phyloP scores from a whole-genome alignment of 2,888 invertebrate species.

The Anoplius nigerrimus region DNA sequence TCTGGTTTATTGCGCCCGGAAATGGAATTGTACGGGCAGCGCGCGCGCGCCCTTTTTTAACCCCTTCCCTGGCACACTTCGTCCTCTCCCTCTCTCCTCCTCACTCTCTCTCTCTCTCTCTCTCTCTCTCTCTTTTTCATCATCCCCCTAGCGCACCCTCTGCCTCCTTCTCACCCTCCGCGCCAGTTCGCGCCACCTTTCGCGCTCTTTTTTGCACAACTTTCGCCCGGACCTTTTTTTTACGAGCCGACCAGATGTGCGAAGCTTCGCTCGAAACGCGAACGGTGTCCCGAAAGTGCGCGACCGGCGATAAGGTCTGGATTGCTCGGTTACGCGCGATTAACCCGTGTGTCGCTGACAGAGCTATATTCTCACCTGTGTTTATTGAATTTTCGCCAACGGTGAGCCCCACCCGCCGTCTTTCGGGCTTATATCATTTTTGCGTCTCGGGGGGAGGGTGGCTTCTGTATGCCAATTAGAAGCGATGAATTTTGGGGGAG shows the following conservation, averaged over 20 bases:
- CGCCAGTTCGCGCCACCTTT: slow-evolving; percentile 30
- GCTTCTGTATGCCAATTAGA: too few relatives aligned
- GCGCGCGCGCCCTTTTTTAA: neutral
- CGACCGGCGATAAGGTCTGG: too few relatives aligned
- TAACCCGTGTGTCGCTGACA: too few relatives aligned
- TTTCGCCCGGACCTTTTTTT: too few relatives aligned
- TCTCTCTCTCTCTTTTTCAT: slow-evolving; percentile 3
- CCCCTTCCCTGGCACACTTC: slow-evolving; percentile 2
- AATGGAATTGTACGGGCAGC: slow-evolving; percentile 58
- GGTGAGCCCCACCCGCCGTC: too few relatives aligned
- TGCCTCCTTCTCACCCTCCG: slow-evolving; percentile 1
- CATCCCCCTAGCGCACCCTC: neutral
- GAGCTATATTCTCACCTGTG: too few relatives aligned
- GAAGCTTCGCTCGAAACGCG: slow-evolving; percentile 10
- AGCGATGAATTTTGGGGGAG: too few relatives aligned
- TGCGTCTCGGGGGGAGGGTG: too few relatives aligned
- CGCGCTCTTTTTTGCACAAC: slow-evolving; percentile 16
- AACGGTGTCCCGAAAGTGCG: too few relatives aligned
- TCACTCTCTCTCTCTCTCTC: neutral
- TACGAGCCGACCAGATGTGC: slow-evolving; percentile 25
- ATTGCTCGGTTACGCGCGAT: too few relatives aligned
- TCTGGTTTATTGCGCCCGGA: slow-evolving; percentile 60
- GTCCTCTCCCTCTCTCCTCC: neutral
- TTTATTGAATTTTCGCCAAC: too few relatives aligned
- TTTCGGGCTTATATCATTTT: too few relatives aligned